Evolutionary conservation across 2,113 vertebrate species (phyloP).

Genomic region (Erpornis zantholeuca): DNA sequence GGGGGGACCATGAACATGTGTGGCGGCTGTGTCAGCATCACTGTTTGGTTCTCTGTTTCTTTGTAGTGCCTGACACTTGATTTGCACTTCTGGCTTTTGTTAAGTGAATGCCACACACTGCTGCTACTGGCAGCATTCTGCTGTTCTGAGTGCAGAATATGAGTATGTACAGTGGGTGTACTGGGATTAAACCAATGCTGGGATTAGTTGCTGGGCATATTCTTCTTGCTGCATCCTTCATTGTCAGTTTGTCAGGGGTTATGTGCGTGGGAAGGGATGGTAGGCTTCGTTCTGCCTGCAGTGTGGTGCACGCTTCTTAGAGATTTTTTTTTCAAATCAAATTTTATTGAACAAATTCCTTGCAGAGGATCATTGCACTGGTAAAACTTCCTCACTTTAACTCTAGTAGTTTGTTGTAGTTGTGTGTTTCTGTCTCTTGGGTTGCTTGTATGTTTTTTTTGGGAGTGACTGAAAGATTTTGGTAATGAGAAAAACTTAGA

Average conservation of each 20-base stretch:
- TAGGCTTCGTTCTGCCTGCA: not conserved
- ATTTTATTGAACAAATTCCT: not conserved
- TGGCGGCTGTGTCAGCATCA: not conserved
- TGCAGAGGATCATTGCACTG: not conserved
- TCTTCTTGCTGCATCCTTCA: not conserved
- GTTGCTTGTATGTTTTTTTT: not conserved
- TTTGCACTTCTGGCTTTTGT: constrained; percentile 1
- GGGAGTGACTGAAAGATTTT: not conserved
- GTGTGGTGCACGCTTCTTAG: not conserved
- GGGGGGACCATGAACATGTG: rapidly evolving
- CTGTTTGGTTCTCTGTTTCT: not conserved
- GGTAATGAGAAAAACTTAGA: not conserved
- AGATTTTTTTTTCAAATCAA: not conserved
- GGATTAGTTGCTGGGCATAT: not conserved
- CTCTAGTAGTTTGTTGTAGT: not conserved
- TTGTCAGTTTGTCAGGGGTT: not conserved
- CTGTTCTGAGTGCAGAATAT: not conserved
- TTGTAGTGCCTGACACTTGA: not conserved
- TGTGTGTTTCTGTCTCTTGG: not conserved
- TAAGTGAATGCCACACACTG: not conserved
- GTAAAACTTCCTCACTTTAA: not conserved
- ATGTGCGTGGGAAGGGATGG: not conserved
- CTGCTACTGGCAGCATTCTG: not conserved
- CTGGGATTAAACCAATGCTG: not conserved
- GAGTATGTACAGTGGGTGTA: not conserved